These are phyloP conservation scores for Heteromurus nitidus DNA, from an alignment of 2,888 invertebrate genomes.

Conservation along the genomic window DNA sequence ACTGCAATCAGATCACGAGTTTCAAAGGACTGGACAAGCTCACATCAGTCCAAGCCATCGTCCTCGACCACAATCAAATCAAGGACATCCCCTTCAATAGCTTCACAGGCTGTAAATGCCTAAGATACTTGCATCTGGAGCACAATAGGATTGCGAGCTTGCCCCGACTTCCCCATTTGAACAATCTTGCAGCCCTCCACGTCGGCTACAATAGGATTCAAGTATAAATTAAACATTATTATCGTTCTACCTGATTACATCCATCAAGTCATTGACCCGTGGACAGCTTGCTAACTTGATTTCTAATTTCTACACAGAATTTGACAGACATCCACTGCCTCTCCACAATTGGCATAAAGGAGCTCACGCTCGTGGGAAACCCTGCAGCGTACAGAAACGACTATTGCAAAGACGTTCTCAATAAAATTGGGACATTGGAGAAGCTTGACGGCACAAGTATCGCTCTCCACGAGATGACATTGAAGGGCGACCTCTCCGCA, in stretches of 20 bases:
- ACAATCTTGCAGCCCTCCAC: conserved; percentile 66
- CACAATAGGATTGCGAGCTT: conserved; percentile 70
- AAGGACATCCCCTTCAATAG: conserved; percentile 68
- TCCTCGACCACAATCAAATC: conserved; percentile 71
- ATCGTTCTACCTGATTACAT: no score
- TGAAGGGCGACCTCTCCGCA: conserved; percentile 33
- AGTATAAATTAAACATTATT: conserved; percentile 49
- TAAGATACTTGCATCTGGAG: conserved; percentile 71
- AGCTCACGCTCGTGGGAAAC: conserved; percentile 67
- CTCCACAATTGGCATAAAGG: conserved; percentile 54
- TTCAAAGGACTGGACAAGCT: conserved; percentile 69
- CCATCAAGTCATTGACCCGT: no score
- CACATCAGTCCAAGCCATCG: conserved; percentile 64
- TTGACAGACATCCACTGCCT: conserved; percentile 67
- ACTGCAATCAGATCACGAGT: conserved; percentile 70
- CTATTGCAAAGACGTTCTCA: conserved; percentile 61
- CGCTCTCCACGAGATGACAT: not conserved
- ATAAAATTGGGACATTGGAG: conserved; percentile 60
- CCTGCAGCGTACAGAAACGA: conserved; percentile 66
- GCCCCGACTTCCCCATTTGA: conserved; percentile 70
- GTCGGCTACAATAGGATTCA: conserved; percentile 72
- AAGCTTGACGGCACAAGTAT: conserved; percentile 68
- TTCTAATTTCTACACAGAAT: conserved; percentile 53
- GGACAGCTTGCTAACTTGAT: no score
- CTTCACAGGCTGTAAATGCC: conserved; percentile 68